Percentiles rank a stretch among this genome's conserved stretches.
phyloP scores from a whole-genome alignment of 1,140 invertebrate genomes.

The Plutomurus gul region DNA sequence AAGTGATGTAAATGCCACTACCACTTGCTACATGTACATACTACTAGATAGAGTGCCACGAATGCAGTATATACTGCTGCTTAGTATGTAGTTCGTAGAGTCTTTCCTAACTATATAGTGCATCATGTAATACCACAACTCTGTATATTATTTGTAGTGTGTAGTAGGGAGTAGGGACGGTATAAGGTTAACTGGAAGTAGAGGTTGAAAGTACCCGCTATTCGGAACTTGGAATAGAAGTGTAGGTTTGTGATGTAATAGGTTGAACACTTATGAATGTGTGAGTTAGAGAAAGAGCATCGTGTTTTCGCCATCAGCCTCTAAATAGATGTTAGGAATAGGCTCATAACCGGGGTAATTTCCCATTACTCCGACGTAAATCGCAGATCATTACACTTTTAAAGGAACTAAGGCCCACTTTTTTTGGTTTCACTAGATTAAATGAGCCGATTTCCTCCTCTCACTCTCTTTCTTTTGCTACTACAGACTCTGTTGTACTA shows the following conservation, averaged over 20 bases:
- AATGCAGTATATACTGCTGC: no score
- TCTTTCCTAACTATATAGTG: no score
- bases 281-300: slow-evolving; percentile 16
- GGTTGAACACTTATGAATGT: slow-evolving; percentile 17
- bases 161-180: no score
- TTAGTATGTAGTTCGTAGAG: no score
- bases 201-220: no score
- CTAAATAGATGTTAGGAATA: slow-evolving; percentile 31
- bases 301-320: slow-evolving; percentile 25
- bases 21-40: no score
- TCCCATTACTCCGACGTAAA: slow-evolving; percentile 35
- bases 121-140: no score
- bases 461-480: not conserved
- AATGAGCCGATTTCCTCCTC: slow-evolving; percentile 18
- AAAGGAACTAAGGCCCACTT: slow-evolving; percentile 23
- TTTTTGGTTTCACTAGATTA: slow-evolving; percentile 31
- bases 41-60: no score
- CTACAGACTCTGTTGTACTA: not conserved
- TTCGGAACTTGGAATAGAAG: not conserved
- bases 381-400: slow-evolving; percentile 38
- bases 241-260: not conserved
- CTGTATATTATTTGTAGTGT: no score
- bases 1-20: slow-evolving; percentile 12
- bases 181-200: no score
- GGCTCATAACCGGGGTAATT: slow-evolving; percentile 30